Evolutionary conservation across 2,113 vertebrate genomes (phyloP), one percentile per base, ranked within the genome.

Genomic region (Oncorhynchus masou): DNA sequence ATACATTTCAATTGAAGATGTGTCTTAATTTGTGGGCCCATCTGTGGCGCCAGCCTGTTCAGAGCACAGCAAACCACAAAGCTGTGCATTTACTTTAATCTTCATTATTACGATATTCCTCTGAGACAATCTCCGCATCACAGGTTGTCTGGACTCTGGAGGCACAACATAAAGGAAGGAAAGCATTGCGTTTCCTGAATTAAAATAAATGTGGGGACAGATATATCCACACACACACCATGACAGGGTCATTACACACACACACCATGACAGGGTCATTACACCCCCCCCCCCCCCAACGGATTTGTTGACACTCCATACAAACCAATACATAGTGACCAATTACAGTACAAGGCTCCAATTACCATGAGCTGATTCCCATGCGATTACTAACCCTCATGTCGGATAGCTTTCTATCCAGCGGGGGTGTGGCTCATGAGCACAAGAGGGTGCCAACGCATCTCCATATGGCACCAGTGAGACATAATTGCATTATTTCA

Each of bases 401-500:
- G 51, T 54, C 51, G 0, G 51, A 19, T 54, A 54, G 51, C 51
- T 54, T 54, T 54, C 16, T 19, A 5, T 54, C 16, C 51, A 54
- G 51, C 51, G 16, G 51, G 39, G 9, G 9, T 16, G 51, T 1
- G 51, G 51, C 51, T 54, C 51, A 54, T 54, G 51, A 54, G 29
- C 75, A 75, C 68, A 48, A 68, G 66, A 64, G 73, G 76, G 72
- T 71, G 76, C 73, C 68, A 79, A 82, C 74, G 81, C 78, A 83
- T 86, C 77, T 77, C 68, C 76, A 77, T 80, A 83, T 69, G 74
- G 72, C 77, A 68, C 49, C 51, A 59, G 68, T 34, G 25, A 62
- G 59, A 62, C 51, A 76, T 80, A 80, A 84, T 64, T 78, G 79
- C 83, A 76, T 83, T 81, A 84, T 73, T 83, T 80, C 78, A 75